Conservation (phyloP, 92 coral and sea anemone genomes). For the Heliopora coerulea region DNA sequence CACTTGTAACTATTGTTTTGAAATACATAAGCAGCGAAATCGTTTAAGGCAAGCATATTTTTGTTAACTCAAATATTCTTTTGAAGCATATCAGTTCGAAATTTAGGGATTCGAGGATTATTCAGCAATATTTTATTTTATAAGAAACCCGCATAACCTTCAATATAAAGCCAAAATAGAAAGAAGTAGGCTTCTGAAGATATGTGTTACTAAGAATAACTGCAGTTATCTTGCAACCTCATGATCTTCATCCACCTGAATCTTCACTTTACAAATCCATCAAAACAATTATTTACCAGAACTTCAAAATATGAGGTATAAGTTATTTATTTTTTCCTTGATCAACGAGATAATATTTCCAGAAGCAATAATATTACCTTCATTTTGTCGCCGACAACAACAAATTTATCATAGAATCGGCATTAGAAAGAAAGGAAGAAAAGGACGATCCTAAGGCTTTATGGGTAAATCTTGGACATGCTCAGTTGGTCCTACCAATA, state of each 20-base stretch:
- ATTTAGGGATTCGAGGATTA: no score
- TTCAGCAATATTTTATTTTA: no score
- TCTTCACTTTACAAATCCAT: slow-evolving; percentile 18
- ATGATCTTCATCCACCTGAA: slow-evolving; percentile 32
- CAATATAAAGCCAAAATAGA: no score
- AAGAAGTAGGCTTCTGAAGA: no score
- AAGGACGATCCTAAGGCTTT: slow-evolving; percentile 59
- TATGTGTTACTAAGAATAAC: no score
- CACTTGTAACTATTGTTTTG: no score
- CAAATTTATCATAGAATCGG: slow-evolving; percentile 45
- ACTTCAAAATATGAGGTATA: background rate
- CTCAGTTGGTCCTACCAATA: slow-evolving; percentile 8
- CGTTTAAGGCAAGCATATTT: no score
- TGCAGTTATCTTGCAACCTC: no score
- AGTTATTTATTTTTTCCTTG: background rate
- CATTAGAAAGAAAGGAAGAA: slow-evolving; percentile 88
- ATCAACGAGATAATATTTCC: background rate
- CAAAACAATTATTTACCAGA: background rate
- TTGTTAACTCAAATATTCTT: no score
- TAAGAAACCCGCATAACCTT: no score
- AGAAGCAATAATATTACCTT: slow-evolving; percentile 31
- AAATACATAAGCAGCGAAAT: no score
- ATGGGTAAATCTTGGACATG: slow-evolving; percentile 50
- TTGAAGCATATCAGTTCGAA: no score
- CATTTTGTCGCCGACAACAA: slow-evolving; percentile 35